Base-by-base conservation (phyloP, 2,113 vertebrate genomes). In the Ictalurus punctatus region DNA sequence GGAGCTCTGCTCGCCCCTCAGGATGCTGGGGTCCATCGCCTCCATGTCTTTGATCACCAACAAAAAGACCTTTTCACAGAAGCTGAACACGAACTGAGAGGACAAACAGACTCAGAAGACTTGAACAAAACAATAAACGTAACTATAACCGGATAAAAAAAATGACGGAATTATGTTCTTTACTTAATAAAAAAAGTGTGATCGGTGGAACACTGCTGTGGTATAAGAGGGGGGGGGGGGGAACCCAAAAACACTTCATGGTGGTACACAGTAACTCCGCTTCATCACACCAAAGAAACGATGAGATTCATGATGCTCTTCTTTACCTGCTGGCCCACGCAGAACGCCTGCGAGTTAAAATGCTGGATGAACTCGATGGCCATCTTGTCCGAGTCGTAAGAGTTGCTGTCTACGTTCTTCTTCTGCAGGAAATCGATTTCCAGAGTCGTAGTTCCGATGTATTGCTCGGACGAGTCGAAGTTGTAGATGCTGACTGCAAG, bases 381-480 rank as follows among this genome's bases (percentile, higher is more conserved):
- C 98, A 99, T 99, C 94, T 97, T 97, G 92, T 99, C 98, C 0
- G 98, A 96, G 93, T 99, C 97, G 0, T 98, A 99, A 0, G 97
- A 97, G 90, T 96, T 99, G 91, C 97, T 97, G 95, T 99, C 98
- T 0, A 95, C 93, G 37, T 2, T 97, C 95, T 99, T 99, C 95
- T 99, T 99, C 95, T 99, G 98, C 91, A 99, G 95, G 89, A 99
- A 99, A 92, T 99, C 98, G 0, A 99, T 96, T 92, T 99, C 98
- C 8, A 98, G 94, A 1, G 95, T 99, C 95, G 99, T 97, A 8
- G 94, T 96, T 92, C 97, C 97, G 0, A 99, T 95, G 2, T 97
- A 99, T 88, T 99, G 98, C 91, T 95, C 98, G 52, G 97, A 93
- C 92, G 97, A 97, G 95, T 99, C 98, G 0, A 99, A 99, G 74